Evolutionary conservation across 2,888 invertebrate species (phyloP).

Genomic region (Platycheirus rosarum): DNA sequence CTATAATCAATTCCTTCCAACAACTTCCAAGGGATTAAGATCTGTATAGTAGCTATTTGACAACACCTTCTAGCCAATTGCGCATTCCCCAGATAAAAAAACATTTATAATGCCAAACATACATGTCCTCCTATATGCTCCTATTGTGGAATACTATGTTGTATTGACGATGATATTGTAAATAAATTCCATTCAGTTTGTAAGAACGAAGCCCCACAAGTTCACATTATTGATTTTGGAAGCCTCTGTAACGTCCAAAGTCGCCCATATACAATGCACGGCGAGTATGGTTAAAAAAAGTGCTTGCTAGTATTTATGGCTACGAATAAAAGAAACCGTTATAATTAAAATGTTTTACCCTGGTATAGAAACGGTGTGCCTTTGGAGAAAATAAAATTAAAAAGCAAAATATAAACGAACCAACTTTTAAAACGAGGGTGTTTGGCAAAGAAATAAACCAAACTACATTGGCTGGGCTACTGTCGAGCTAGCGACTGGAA

Average conservation of each 20-base stretch:
- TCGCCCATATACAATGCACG: slow-evolving; percentile 53
- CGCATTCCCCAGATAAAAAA: slow-evolving; percentile 30
- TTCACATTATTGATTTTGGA: slow-evolving; percentile 70
- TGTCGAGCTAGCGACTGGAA: slow-evolving; percentile 5
- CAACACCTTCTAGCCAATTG: slow-evolving; percentile 27
- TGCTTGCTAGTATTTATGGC: slow-evolving; percentile 65
- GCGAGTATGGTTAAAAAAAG: slow-evolving; percentile 38
- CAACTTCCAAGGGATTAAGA: neutral
- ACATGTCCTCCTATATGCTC: slow-evolving; percentile 6
- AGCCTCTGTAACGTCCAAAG: slow-evolving; percentile 57
- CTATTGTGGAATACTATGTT: slow-evolving; percentile 38
- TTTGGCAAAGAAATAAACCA: slow-evolving; percentile 9
- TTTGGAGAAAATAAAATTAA: slow-evolving; percentile 14
- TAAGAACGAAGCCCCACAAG: slow-evolving; percentile 68
- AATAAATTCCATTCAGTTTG: slow-evolving; percentile 72
- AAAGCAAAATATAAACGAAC: neutral
- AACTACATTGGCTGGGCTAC: too few species aligned
- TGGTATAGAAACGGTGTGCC: slow-evolving; percentile 11
- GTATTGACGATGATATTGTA: slow-evolving; percentile 41
- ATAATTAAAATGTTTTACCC: slow-evolving; percentile 64
- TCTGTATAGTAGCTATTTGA: neutral
- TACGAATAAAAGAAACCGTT: slow-evolving; percentile 60
- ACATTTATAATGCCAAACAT: neutral
- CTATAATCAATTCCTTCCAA: neutral
- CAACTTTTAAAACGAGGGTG: slow-evolving; percentile 3